Conservation (phyloP, 2,113 vertebrate species). For the Ictidomys tridecemlineatus region DNA sequence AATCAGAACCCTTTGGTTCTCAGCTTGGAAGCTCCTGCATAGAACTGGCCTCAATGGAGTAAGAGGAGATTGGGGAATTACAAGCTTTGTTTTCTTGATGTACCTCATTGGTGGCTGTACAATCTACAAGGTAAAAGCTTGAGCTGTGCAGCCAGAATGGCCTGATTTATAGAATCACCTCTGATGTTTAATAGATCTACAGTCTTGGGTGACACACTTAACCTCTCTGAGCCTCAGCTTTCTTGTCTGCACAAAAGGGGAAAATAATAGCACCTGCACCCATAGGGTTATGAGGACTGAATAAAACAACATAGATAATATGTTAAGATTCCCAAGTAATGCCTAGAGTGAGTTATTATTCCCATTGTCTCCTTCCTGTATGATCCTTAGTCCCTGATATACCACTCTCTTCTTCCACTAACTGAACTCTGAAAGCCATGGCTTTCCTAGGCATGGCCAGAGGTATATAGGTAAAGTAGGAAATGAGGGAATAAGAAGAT, state of each 20-base stretch:
- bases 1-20: background rate
- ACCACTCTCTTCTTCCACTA: background rate
- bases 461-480: background rate
- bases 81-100: background rate
- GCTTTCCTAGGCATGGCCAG: background rate
- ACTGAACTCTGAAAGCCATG: background rate
- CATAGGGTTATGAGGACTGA: background rate
- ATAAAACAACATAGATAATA: background rate
- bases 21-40: background rate
- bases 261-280: background rate
- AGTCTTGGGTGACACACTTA: background rate
- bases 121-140: background rate
- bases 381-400: background rate
- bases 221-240: background rate
- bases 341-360: background rate
- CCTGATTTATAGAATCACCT: slow-evolving; percentile 35
- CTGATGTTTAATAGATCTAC: background rate
- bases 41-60: background rate
- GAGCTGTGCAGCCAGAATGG: background rate
- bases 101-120: background rate
- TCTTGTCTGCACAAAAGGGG: background rate
- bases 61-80: background rate
- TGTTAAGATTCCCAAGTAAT: background rate
- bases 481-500: background rate
- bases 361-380: background rate